Evolutionary conservation across 2,797 vertebrate species (phyloP).

Genomic region (Oophaga sylvatica): DNA sequence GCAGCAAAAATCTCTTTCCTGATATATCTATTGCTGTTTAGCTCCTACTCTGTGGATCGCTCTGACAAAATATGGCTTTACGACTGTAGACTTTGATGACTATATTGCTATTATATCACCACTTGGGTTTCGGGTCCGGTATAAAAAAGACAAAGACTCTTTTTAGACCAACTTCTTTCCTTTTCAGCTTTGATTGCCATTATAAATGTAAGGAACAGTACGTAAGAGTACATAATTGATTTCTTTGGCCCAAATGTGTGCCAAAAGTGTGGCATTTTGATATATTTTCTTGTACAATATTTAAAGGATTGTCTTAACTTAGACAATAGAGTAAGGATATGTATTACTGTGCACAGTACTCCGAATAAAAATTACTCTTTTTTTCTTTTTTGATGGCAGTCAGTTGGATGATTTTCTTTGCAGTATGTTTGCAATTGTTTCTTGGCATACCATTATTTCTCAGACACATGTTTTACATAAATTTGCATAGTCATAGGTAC

Average conservation of each 20-base stretch:
- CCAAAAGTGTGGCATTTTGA: background rate
- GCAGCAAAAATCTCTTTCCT: background rate
- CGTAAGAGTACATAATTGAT: background rate
- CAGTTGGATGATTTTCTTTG: too few species aligned
- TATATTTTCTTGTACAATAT: background rate
- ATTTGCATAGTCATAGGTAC: too few species aligned
- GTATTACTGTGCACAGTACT: too few species aligned
- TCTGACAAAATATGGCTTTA: background rate
- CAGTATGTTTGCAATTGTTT: too few species aligned
- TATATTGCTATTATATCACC: background rate
- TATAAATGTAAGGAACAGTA: background rate
- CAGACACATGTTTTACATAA: too few species aligned
- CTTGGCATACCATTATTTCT: too few species aligned
- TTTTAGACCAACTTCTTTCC: background rate
- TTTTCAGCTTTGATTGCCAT: background rate
- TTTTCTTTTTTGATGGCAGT: too few species aligned
- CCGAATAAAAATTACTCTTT: too few species aligned
- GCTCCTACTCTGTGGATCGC: background rate
- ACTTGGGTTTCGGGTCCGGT: background rate
- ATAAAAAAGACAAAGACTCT: background rate
- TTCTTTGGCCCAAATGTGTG: background rate
- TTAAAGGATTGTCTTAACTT: too few species aligned
- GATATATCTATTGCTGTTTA: background rate
- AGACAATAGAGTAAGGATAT: too few species aligned
- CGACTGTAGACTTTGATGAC: background rate